phyloP scores from a whole-genome alignment of 1,140 invertebrate species.

The Drosophila seguyi region DNA sequence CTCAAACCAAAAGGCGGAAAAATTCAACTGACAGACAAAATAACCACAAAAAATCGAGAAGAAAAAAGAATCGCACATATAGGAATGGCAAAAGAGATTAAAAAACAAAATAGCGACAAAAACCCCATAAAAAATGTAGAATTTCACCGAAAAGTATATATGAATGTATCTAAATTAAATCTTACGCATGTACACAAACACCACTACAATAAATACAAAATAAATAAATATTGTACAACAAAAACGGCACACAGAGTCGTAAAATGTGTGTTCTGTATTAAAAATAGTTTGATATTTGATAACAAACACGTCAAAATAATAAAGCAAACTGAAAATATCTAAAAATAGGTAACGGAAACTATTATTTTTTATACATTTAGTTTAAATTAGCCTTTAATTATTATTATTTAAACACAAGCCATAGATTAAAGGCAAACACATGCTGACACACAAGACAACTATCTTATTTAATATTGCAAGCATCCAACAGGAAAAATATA shows the following conservation, averaged over 20 bases:
- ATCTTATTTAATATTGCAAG: no score
- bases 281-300: conserved; percentile 1
- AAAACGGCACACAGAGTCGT: not conserved
- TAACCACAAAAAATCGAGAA: not conserved
- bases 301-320: not conserved
- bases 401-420: no score
- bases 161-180: no score
- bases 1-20: conserved; percentile 38
- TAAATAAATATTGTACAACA: conserved; percentile 3
- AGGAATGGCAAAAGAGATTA: conserved; percentile 4
- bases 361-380: no score
- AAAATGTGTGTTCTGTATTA: not conserved
- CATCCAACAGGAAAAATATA: no score
- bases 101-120: conserved; percentile 35
- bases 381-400: no score
- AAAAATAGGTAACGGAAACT: no score
- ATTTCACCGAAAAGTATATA: not conserved
- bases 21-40: conserved; percentile 19
- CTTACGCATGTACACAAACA: not conserved
- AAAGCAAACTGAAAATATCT: not conserved
- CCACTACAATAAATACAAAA: not conserved
- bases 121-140: conserved; percentile 25
- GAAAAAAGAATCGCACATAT: not conserved
- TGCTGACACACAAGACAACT: no score
- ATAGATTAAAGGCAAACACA: no score